Evolutionary conservation across 1,140 invertebrate species (phyloP).

Genomic region (Cheumatopsyche charites): DNA sequence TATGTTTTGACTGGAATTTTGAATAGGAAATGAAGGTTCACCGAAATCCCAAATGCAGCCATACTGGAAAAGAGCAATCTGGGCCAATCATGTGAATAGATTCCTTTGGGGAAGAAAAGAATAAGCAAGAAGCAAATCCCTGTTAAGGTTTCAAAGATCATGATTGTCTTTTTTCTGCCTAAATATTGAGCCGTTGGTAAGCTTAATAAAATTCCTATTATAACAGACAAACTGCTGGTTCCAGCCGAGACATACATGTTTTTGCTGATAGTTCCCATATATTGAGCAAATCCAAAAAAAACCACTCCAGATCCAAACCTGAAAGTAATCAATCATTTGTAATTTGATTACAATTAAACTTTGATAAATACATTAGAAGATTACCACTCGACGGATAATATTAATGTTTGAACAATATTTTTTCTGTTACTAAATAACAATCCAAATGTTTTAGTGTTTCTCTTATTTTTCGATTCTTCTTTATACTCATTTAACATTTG

Average conservation of each 20-base stretch:
- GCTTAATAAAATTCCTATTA: slow-evolving; percentile 70
- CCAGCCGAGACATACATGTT: slow-evolving; percentile 75
- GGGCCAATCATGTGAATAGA: slow-evolving; percentile 54
- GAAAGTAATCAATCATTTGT: background rate
- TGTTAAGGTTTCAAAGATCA: slow-evolving; percentile 63
- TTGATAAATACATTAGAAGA: too few species aligned
- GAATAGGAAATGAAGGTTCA: too few species aligned
- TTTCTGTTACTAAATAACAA: slow-evolving; percentile 56
- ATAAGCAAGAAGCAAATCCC: slow-evolving; percentile 67
- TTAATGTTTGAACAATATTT: slow-evolving; percentile 74
- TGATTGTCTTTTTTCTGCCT: slow-evolving; percentile 67
- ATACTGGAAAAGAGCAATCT: slow-evolving; percentile 55
- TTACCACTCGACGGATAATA: slow-evolving; percentile 71
- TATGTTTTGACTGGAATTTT: slow-evolving; percentile 40
- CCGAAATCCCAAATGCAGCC: slow-evolving; percentile 57
- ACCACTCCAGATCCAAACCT: slow-evolving; percentile 74
- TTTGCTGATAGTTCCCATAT: slow-evolving; percentile 70
- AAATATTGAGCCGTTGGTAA: slow-evolving; percentile 66
- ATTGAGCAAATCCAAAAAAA: slow-evolving; percentile 76
- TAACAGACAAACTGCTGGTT: slow-evolving; percentile 65
- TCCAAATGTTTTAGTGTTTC: background rate
- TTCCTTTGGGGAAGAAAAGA: slow-evolving; percentile 58
- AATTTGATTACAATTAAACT: too few species aligned
- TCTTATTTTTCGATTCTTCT: background rate
- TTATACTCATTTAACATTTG: too few species aligned